Evolutionary conservation across 2,888 invertebrate genomes (phyloP), one percentile per base, ranked within the genome.

Genomic region (Cryptophagus acutangulus): DNA sequence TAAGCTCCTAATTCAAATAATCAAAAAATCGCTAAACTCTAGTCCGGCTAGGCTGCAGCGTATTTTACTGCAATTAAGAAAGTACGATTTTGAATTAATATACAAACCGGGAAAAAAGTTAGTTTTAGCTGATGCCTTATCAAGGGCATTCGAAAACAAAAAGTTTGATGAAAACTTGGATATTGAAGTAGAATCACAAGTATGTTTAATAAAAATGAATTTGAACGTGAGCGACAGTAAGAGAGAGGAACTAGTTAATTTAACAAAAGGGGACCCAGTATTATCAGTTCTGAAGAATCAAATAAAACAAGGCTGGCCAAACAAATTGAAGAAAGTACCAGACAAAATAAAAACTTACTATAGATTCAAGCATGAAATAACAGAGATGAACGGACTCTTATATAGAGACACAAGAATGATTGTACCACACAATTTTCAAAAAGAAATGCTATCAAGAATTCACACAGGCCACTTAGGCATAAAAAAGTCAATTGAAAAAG

Each of bases 221-320:
- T 4, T 35, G 24, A 24, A 35, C 24, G 35, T 24, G 6, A 20
- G 20, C 3, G 35, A 35, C n/a, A 13, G 13, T 20, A 35, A 35
- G 12, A 3, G 12, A 4, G 14, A 35, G 13, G 6, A 35, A 33
- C 5, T 33, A 14, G 16, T n/a, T 15, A 16, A 10, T 15, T 3
- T 12, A 3, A 16, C 17, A 15, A 15, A 33, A 4, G 4, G 15
- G 10, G 33, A 33, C 10, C 33, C 14, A 14, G 33, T n/a, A n/a
- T n/a, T n/a, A n/a, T n/a, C n/a, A n/a, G n/a, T n/a, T 33, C 17
- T 59, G 30, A 51, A 47, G 29, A 40, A 50, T n/a, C 45, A 43
- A 25, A 48, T 59, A 20, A 12, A 41, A 31, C 18, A 48, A 4
- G 53, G 55, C 2, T 59, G 60, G 57, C 57, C 57, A 17, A 41